Percentiles rank a stretch among this genome's conserved stretches.
Conservation (phyloP, 2,888 invertebrate species). For the Phytoseiulus persimilis region DNA sequence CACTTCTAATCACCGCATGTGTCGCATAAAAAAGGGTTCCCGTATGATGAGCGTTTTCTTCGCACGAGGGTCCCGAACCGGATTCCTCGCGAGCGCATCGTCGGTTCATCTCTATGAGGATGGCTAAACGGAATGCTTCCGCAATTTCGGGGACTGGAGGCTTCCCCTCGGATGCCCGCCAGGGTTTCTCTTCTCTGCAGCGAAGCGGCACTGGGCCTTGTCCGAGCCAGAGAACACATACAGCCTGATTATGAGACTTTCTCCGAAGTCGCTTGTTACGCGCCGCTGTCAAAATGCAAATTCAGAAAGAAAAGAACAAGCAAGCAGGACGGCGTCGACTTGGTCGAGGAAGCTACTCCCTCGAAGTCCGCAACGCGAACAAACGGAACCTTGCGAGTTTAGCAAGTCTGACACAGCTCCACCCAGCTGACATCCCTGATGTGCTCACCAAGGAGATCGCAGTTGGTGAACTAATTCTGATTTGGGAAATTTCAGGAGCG, state of each 20-base stretch:
- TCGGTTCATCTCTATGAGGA: no score
- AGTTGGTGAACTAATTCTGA: neutral
- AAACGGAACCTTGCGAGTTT: neutral
- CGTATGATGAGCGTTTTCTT: neutral
- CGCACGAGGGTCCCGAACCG: neutral
- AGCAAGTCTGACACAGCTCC: neutral
- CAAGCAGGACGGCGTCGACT: neutral
- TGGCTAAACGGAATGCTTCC: no score
- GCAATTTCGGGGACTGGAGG: no score
- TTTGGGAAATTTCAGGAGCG: neutral
- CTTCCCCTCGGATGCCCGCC: no score
- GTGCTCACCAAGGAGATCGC: neutral
- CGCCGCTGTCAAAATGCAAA: conserved; percentile 38
- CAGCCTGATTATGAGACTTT: neutral
- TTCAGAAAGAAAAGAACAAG: neutral
- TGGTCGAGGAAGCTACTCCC: neutral
- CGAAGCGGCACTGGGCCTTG: neutral
- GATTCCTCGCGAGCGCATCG: no score
- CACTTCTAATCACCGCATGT: neutral
- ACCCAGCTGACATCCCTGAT: neutral
- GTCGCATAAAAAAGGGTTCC: neutral
- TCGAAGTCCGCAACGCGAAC: neutral
- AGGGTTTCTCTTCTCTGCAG: no score
- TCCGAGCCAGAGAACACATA: neutral
- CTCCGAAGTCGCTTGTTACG: conserved; percentile 6